Percentiles rank a stretch among this genome's conserved stretches.
Evolutionary conservation across 2,113 vertebrate genomes (phyloP).

Genomic region (Coptodon rendalli): DNA sequence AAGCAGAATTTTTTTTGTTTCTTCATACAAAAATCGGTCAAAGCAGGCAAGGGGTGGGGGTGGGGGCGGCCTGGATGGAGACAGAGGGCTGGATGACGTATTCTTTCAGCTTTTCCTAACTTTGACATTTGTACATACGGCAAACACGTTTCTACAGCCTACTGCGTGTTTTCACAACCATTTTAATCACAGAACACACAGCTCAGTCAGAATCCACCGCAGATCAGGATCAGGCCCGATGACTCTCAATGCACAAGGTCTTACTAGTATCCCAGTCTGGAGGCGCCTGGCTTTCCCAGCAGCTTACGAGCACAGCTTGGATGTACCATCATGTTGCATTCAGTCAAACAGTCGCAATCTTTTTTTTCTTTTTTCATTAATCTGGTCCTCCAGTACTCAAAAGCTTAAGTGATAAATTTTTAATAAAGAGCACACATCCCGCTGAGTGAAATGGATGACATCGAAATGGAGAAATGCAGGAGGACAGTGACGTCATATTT

Average conservation of each 20-base stretch:
- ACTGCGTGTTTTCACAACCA: not conserved
- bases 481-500: not conserved
- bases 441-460: not conserved
- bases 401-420: not conserved
- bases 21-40: conserved; percentile 74
- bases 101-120: conserved; percentile 41
- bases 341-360: not conserved
- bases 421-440: conserved; percentile 8
- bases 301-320: not conserved
- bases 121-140: conserved; percentile 24
- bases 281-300: not conserved
- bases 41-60: conserved; percentile 75
- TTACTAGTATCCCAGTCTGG: not conserved
- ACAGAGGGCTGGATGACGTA: conserved; percentile 81
- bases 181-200: not conserved
- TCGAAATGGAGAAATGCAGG: conserved; percentile 7
- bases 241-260: not conserved
- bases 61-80: conserved; percentile 78
- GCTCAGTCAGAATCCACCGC: not conserved
- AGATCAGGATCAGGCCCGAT: not conserved
- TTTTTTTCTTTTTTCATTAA: not conserved
- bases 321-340: conserved; percentile 14
- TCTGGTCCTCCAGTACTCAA: not conserved
- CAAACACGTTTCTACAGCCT: conserved; percentile 42
- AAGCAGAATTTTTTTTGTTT: conserved; percentile 39